phyloP scores from a whole-genome alignment of 2,113 vertebrate species.

The Gorilla gorilla region DNA sequence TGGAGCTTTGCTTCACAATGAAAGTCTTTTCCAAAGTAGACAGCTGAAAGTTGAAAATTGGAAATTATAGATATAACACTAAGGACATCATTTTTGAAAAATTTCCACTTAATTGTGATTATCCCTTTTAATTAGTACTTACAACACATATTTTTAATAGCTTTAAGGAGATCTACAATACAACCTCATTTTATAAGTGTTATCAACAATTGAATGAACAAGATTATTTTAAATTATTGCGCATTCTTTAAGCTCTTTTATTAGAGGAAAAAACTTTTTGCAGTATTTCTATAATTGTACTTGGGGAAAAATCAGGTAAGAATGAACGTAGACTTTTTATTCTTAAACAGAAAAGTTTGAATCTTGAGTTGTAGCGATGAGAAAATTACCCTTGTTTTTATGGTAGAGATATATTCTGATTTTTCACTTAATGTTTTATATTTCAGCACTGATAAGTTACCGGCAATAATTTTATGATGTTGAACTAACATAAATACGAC shows the following conservation, averaged over 20 bases:
- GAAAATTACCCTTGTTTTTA: neutral
- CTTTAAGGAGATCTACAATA: neutral
- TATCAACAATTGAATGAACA: conserved; percentile 52
- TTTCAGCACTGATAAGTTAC: neutral
- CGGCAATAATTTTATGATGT: conserved; percentile 29
- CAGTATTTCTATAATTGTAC: conserved; percentile 23
- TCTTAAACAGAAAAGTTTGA: conserved; percentile 21
- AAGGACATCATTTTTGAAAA: neutral
- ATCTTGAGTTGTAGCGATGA: conserved; percentile 8
- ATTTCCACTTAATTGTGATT: conserved; percentile 16
- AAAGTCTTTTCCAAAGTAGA: neutral
- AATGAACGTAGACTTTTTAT: neutral
- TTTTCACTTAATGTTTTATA: conserved; percentile 32
- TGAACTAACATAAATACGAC: neutral
- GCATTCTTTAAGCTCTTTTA: neutral
- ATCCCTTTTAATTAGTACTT: neutral
- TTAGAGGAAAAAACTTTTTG: neutral
- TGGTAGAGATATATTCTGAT: neutral
- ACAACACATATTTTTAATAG: neutral
- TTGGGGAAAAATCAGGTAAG: neutral
- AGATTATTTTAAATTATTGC: conserved; percentile 18
- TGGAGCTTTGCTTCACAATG: neutral
- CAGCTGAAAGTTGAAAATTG: neutral
- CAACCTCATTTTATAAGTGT: neutral
- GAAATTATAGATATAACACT: neutral